Evolutionary conservation across 92 coral and sea anemone genomes (phyloP).

Genomic region (Actinernus sp.): DNA sequence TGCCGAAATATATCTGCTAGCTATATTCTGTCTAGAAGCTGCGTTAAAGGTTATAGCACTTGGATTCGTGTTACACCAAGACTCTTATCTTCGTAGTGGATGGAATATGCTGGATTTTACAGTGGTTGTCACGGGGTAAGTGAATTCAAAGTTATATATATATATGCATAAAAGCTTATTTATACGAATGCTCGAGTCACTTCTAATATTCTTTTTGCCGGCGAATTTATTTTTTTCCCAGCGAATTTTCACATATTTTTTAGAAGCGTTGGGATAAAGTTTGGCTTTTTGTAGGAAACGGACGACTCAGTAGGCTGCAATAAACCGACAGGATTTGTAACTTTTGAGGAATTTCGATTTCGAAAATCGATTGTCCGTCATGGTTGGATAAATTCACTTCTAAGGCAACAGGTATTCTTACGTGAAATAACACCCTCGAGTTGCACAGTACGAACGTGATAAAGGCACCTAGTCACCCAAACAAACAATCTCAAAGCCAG

Average conservation of each 20-base stretch:
- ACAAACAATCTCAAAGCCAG: too few species aligned
- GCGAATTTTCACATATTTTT: too few species aligned
- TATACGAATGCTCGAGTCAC: conserved; percentile 12
- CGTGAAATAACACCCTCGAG: too few species aligned
- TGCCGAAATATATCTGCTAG: conserved; percentile 94
- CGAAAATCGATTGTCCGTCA: too few species aligned
- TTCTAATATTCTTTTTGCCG: conserved; percentile 35
- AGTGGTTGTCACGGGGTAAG: conserved; percentile 98
- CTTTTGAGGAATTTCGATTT: conserved; percentile 5
- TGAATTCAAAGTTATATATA: conserved; percentile 27
- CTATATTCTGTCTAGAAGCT: conserved; percentile 93
- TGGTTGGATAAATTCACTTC: conserved; percentile 10
- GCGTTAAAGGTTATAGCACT: conserved; percentile 82
- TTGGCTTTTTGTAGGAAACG: not conserved
- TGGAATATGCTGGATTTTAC: conserved; percentile 96
- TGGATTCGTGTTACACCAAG: conserved; percentile 90
- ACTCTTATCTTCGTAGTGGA: conserved; percentile 92
- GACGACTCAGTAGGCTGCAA: conserved; percentile 52
- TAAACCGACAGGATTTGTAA: not conserved
- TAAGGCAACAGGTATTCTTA: conserved; percentile 34
- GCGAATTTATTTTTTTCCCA: too few species aligned
- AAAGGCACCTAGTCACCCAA: too few species aligned
- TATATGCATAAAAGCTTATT: conserved; percentile 6
- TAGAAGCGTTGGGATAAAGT: conserved; percentile 1
- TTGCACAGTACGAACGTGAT: too few species aligned